Conservation (phyloP, 2,888 invertebrate species). For the Epistrophe grossulariae region DNA sequence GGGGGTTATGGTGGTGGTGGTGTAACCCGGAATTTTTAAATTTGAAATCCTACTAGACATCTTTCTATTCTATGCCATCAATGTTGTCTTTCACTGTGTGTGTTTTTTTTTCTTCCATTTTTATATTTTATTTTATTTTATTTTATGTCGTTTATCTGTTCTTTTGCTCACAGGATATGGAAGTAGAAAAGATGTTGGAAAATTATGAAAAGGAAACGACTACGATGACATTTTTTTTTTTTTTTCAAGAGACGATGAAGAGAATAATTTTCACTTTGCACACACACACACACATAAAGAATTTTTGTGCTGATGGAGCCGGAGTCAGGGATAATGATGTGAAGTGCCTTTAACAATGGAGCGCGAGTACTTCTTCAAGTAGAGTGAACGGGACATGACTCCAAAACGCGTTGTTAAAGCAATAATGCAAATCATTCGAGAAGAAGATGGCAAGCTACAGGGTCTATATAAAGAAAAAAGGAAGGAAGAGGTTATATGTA, state of each 20-base stretch:
- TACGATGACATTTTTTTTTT: constrained; percentile 36
- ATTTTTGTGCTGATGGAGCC: not conserved
- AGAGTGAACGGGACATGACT: constrained; percentile 40
- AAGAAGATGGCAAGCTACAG: constrained; percentile 20
- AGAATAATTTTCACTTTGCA: constrained; percentile 33
- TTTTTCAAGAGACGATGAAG: not conserved
- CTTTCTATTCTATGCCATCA: constrained; percentile 43
- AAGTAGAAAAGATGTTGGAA: constrained; percentile 38
- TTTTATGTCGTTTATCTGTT: constrained; percentile 48
- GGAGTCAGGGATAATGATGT: constrained; percentile 61
- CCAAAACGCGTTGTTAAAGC: constrained; percentile 41
- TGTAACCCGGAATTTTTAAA: constrained; percentile 40
- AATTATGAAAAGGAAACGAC: constrained; percentile 73
- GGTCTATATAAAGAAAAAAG: constrained; percentile 4
- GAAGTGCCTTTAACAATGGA: constrained; percentile 50
- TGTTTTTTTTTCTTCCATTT: not conserved
- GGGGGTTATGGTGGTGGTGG: not conserved
- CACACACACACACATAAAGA: not conserved
- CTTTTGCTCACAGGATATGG: constrained; percentile 31
- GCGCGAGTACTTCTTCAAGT: constrained; percentile 20
- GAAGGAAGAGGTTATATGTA: constrained; percentile 20
- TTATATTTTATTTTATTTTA: not conserved
- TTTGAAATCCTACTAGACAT: constrained; percentile 55
- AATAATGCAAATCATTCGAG: constrained; percentile 55
- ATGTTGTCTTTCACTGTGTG: constrained; percentile 18